These are phyloP conservation scores for Lycaena phlaeas DNA, from an alignment of 2,888 invertebrate species.

Conservation along the genomic window DNA sequence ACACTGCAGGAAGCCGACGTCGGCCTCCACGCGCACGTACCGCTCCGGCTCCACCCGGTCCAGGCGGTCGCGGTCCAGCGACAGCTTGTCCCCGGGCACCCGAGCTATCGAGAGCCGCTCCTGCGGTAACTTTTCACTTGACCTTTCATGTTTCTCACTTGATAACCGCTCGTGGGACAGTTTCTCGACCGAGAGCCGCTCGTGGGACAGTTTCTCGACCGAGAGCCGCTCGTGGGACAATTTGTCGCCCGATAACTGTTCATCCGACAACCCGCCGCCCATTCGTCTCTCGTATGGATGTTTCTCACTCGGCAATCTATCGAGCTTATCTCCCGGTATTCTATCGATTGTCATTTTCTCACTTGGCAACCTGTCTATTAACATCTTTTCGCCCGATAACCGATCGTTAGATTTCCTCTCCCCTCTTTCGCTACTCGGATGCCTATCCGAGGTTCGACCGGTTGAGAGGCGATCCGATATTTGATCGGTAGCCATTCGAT, in stretches of 20 bases:
- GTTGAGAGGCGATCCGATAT: slow-evolving; percentile 23
- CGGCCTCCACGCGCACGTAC: slow-evolving; percentile 55
- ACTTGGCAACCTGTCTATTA: slow-evolving; percentile 24
- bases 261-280: slow-evolving; percentile 25
- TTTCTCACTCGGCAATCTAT: slow-evolving; percentile 24
- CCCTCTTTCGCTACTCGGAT: slow-evolving; percentile 9
- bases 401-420: slow-evolving; percentile 21
- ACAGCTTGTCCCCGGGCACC: slow-evolving; percentile 33
- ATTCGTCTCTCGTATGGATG: slow-evolving; percentile 23
- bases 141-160: slow-evolving; percentile 21
- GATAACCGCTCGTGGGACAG: slow-evolving; percentile 26
- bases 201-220: slow-evolving; percentile 22
- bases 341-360: slow-evolving; percentile 24
- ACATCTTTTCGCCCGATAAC: slow-evolving; percentile 22
- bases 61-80: slow-evolving; percentile 28
- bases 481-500: slow-evolving; percentile 22
- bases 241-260: slow-evolving; percentile 32
- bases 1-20: slow-evolving; percentile 44
- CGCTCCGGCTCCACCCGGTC: slow-evolving; percentile 28
- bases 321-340: slow-evolving; percentile 25
- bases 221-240: slow-evolving; percentile 31
- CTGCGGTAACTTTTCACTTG: slow-evolving; percentile 17
- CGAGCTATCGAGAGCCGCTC: slow-evolving; percentile 22
- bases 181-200: slow-evolving; percentile 25
- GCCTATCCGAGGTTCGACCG: slow-evolving; percentile 18